Base-by-base conservation (phyloP, 1,140 invertebrate genomes). In the Vollenhovia emeryi region DNA sequence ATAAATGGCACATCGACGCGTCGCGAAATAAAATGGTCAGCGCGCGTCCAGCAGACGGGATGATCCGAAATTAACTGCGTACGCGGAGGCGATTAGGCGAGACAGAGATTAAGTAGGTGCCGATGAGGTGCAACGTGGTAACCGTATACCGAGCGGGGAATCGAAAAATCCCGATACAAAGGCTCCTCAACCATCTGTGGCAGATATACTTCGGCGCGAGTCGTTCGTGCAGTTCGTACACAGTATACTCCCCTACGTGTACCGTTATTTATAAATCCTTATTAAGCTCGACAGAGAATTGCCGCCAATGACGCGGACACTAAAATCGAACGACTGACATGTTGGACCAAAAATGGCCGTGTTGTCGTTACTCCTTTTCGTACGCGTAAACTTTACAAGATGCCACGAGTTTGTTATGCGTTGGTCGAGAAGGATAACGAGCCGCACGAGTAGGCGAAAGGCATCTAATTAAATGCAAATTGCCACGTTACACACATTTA, bases 211-310 rank as follows among this genome's bases (percentile, higher is more conserved):
- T 73, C 50, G 21, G 21, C n/a, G 60, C 15, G 45, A 68, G 43
- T 68, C 75, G 21, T 78, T 62, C 75, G 60, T 68, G 30, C 60
- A 68, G 33, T 52, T 79, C 76, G 36, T 55, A 55, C 45, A 43
- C 30, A 13, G 36, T 33, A 71, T 71, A 33, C 18, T 45, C 48
- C 52, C 50, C 21, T 30, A 18, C n/a, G 33, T 50, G 36, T 82
- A 82, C 78, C 78, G 78, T 82, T 82, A 82, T 82, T 82, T 73
- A 59, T 82, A 82, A 82, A 82, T 71, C 52, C 50, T 82, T 82
- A 45, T 82, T 82, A 82, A 82, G 27, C 27, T 27, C 50, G 13
- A 57, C 50, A 27, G 13, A 30, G 13, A 52, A 13, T 64, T 60
- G 27, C 30, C 15, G 30, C 30, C 40, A 52, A 71, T 30, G 36